Evolutionary conservation across 2,113 vertebrate genomes (phyloP).

Genomic region (Piprites chloris): DNA sequence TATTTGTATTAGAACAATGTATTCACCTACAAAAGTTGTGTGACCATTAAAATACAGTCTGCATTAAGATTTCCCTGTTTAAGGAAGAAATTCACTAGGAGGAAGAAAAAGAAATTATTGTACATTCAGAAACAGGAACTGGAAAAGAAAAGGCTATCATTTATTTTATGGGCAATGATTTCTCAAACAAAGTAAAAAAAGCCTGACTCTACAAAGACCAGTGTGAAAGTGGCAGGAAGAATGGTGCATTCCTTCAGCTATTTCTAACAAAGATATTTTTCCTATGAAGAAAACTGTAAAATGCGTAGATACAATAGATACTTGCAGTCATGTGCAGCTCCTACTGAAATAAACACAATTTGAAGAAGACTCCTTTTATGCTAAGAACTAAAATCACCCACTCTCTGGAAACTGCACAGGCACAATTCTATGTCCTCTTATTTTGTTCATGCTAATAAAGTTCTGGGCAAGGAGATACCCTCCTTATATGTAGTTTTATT

Average conservation of each 20-base stretch:
- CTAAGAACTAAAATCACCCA: not conserved
- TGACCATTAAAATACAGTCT: not conserved
- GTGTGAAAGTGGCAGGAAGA: not conserved
- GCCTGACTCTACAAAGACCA: not conserved
- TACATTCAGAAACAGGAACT: not conserved
- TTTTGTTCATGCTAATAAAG: not conserved
- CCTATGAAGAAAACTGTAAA: not conserved
- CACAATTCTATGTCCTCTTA: not conserved
- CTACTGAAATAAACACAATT: conserved; percentile 3
- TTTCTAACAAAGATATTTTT: not conserved
- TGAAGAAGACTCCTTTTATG: not conserved
- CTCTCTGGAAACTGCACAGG: not conserved
- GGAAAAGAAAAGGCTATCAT: not conserved
- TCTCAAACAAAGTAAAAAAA: not conserved
- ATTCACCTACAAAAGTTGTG: not conserved
- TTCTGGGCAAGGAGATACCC: not conserved
- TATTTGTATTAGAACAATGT: not conserved
- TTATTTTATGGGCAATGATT: not conserved
- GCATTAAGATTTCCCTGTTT: not conserved
- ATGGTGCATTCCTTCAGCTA: not conserved
- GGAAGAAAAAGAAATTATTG: not conserved
- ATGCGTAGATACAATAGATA: not conserved
- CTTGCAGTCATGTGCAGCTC: not conserved
- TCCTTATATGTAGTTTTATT: not conserved
- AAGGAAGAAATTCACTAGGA: not conserved